Percentiles rank a stretch among this genome's conserved stretches.
These are phyloP conservation scores for Drosophila longiperda DNA, from an alignment of 2,888 invertebrate genomes.

Conservation along the genomic window DNA sequence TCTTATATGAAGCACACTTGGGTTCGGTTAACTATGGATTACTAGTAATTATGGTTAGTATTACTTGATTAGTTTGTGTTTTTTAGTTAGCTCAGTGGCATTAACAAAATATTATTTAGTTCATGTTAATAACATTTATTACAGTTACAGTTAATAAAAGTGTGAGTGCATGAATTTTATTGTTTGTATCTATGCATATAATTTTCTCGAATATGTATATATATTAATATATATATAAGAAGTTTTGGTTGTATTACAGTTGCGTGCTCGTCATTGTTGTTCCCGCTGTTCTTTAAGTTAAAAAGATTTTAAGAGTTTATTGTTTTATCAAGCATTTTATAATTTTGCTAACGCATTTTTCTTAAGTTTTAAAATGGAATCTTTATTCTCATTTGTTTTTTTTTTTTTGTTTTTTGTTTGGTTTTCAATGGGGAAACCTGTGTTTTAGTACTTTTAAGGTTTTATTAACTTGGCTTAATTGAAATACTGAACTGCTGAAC, in stretches of 20 bases:
- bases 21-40: constrained; percentile 70
- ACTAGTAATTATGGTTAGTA: constrained; percentile 45
- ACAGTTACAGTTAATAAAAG: constrained; percentile 48
- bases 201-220: constrained; percentile 14
- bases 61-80: constrained; percentile 30
- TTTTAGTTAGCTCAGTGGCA: constrained; percentile 8
- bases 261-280: constrained; percentile 72
- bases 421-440: constrained; percentile 69
- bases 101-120: constrained; percentile 65
- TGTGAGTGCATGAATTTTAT: constrained; percentile 28
- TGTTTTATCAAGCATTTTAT: constrained; percentile 44
- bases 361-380: constrained; percentile 22
- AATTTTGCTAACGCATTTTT: constrained; percentile 42
- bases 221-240: constrained; percentile 29
- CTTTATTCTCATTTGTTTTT: constrained; percentile 27
- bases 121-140: constrained; percentile 62
- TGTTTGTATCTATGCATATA: constrained; percentile 12
- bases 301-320: constrained; percentile 44
- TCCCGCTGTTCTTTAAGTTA: constrained; percentile 65
- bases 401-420: constrained; percentile 46
- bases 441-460: constrained; percentile 46
- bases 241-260: constrained; percentile 71
- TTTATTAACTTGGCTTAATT: constrained; percentile 73
- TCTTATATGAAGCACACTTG: constrained; percentile 83
- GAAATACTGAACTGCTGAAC: constrained; percentile 78